Conservation (phyloP, 2,113 vertebrate species). For the Eulacestoma nigropectus region DNA sequence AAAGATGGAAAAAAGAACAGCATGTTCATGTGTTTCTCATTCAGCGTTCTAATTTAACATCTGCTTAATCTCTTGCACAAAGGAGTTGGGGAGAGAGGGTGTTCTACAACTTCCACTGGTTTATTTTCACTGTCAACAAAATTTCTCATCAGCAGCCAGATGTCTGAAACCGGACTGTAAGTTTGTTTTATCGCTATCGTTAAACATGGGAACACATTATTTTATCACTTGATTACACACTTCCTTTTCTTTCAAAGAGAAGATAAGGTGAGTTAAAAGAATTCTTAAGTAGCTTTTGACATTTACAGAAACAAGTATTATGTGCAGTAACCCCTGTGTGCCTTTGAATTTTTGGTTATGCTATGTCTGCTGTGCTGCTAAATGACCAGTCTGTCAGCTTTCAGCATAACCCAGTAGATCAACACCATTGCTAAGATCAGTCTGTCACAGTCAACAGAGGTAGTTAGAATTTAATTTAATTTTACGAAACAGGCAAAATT, state of each 20-base stretch:
- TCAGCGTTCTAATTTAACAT: not conserved
- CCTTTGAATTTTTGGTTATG: not conserved
- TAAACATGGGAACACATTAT: not conserved
- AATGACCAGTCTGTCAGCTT: not conserved
- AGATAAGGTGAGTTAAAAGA: slow-evolving; percentile 17
- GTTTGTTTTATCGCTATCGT: not conserved
- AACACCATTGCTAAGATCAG: not conserved
- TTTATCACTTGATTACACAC: slow-evolving; percentile 34
- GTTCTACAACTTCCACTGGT: not conserved
- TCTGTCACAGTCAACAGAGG: not conserved
- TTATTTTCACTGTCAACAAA: not conserved
- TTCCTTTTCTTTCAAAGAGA: slow-evolving; percentile 36
- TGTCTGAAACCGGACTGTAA: not conserved
- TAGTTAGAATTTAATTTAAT: not conserved
- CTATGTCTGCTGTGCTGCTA: not conserved
- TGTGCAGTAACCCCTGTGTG: not conserved
- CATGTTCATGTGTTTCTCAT: slow-evolving; percentile 16
- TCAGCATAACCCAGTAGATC: not conserved
- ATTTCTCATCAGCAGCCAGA: not conserved
- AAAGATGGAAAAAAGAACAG: not conserved
- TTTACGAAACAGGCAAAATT: not conserved
- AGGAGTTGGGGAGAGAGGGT: not conserved
- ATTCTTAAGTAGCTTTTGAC: not conserved
- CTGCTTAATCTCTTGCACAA: not conserved
- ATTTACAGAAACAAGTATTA: not conserved